Evolutionary conservation across 2,113 vertebrate species (phyloP), one percentile per base, ranked within the genome.

Genomic region (Gymnobelideus leadbeateri): DNA sequence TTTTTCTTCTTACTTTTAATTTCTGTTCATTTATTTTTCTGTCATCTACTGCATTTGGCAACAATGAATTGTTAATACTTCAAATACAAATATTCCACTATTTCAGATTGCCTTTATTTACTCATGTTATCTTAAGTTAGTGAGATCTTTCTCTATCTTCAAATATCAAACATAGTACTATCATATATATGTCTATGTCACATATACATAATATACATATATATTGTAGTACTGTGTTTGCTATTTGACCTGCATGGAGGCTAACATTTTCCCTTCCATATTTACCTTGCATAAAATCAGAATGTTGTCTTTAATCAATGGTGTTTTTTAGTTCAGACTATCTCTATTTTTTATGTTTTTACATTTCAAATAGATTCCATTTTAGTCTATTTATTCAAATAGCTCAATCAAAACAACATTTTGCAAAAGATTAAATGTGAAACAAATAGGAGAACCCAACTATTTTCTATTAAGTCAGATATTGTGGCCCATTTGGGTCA

Each of bases 61-160:
- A 92, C 91, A 51, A 19, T 57, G 8, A 43, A 6, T 89, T 84
- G 95, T 95, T 89, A 57, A 77, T 92, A 16, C 91, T 54, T 89
- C 3, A 50, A 89, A n/a, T 89, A n/a, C 2, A 94, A 21, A 90
- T n/a, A 68, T 96, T 91, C 90, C 1, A 50, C 28, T 94, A 23
- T 94, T 95, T 93, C 90, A 94, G 68, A 92, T 28, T 93, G 53
- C 53, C n/a, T 21, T 96, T 91, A n/a, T 19, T n/a, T 77, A n/a
- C 23, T 26, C 24, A 52, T 77, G 37, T 43, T 91, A 12, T 91
- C 89, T 89, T 90, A 8, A 95, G 51, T 94, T 10, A 26, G 6
- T 0, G 0, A 50, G 23, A 16, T 55, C 96, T 97, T 92, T 94
- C 49, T 14, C 0, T 90, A 61, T 49, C 47, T 49, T 49, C 47